These are phyloP conservation scores for Dipodomys ordii DNA, from an alignment of 2,113 vertebrate genomes.

Conservation along the genomic window DNA sequence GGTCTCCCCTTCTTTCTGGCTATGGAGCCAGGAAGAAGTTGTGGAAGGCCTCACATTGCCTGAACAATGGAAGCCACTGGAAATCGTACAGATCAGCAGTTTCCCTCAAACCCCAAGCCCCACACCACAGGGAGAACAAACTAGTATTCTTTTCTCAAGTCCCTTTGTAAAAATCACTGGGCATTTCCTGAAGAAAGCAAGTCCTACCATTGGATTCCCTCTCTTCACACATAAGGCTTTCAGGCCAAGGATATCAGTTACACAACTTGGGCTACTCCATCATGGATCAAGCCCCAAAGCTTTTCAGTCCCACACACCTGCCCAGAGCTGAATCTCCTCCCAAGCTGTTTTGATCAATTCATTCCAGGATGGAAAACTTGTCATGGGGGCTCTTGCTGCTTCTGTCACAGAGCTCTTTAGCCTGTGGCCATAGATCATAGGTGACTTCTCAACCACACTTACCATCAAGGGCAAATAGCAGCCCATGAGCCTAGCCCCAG, in stretches of 20 bases:
- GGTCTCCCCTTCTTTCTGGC: neutral
- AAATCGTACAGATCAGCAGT: neutral
- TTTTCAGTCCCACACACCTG: neutral
- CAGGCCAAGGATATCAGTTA: neutral
- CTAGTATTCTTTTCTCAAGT: neutral
- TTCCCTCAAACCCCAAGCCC: neutral
- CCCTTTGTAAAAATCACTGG: neutral
- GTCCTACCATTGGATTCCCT: neutral
- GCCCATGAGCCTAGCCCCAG: neutral
- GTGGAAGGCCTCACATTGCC: neutral
- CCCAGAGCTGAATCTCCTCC: neutral
- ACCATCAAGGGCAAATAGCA: neutral
- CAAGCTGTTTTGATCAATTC: neutral
- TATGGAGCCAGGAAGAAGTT: neutral
- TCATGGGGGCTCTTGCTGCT: neutral
- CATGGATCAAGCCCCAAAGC: neutral
- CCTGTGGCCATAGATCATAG: neutral
- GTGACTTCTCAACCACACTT: neutral
- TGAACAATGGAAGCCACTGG: neutral
- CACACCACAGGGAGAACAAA: neutral
- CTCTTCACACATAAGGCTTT: neutral
- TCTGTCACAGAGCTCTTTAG: neutral
- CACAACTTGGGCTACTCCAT: neutral
- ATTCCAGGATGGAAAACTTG: too few species aligned
- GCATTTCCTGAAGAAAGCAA: neutral